Evolutionary conservation across 1,140 invertebrate genomes (phyloP), one percentile per base, ranked within the genome.

Genomic region (Aphidius ervi): DNA sequence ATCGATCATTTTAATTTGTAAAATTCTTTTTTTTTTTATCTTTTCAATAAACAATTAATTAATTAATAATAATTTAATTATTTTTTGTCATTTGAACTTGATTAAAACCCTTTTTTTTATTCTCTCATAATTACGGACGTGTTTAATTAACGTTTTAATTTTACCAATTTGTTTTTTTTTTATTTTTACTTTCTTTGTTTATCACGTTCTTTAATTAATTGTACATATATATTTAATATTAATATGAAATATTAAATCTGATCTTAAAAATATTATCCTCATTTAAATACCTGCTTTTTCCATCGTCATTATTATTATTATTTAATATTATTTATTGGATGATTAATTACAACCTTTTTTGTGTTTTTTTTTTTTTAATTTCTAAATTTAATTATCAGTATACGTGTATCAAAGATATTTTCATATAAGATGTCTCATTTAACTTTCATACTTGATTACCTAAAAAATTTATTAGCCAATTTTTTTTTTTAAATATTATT

Each of bases 371-470:
- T 43, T 10, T 43, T 10, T 7, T 43, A 1, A 3, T 43, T 43
- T 8, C 5, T 43, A 54, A 41, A 43, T 54, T 54, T 54, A 54
- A n/a, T 16, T 8, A 4, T 52, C 39, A 39, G 9, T 10, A 54
- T 54, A 16, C 72, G 77, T 78, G 76, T 56, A 41, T n/a, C 39
- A 70, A 78, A 77, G 74, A 64, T 78, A 80, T 76, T 80, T 80
- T 80, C 77, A 68, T 74, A 78, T 76, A 75, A 79, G 79, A 77
- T 71, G 75, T 69, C 77, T 71, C 59, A 67, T 63, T 70, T 67
- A 71, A 54, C 10, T 57, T 42, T 40, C 58, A 20, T 23, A 46
- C 46, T 48, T 16, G 16, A 16, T 16, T 56, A 46, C 55, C 45
- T 46, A 56, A 55, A 57, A 57, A 59, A 65, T 68, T 63, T 63